Percentiles rank a stretch among this genome's conserved stretches.
Conservation (phyloP, 2,113 vertebrate genomes). For the Diphyllodes magnificus region DNA sequence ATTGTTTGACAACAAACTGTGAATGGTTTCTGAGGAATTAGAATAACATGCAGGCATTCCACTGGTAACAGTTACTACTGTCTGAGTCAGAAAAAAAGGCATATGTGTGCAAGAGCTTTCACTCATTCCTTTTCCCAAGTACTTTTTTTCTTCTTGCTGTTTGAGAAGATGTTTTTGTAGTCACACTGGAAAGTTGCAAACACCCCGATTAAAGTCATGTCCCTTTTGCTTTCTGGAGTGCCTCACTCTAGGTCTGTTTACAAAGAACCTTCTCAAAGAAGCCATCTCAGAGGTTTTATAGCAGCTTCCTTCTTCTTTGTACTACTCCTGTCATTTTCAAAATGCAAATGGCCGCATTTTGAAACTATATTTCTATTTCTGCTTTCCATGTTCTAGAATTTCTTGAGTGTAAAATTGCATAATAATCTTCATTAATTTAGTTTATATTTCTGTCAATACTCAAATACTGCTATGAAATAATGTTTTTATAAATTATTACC, state of each 20-base stretch:
- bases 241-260: not conserved
- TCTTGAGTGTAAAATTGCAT: not conserved
- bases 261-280: not conserved
- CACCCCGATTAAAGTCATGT: not conserved
- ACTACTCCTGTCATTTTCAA: not conserved
- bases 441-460: not conserved
- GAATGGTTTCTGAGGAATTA: not conserved
- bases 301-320: not conserved
- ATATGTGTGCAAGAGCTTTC: not conserved
- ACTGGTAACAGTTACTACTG: not conserved
- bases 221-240: not conserved
- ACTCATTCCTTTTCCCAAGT: not conserved
- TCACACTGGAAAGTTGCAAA: not conserved
- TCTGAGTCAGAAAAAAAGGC: not conserved
- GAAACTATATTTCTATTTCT: not conserved
- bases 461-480: not conserved
- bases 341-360: not conserved
- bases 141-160: not conserved
- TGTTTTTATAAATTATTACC: not conserved
- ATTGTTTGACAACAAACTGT: not conserved
- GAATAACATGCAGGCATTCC: not conserved
- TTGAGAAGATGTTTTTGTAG: not conserved
- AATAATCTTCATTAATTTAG: not conserved
- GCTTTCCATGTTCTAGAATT: not conserved
- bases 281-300: not conserved